phyloP scores from a whole-genome alignment of 2,888 invertebrate genomes.

The Caenorhabditis sp. region DNA sequence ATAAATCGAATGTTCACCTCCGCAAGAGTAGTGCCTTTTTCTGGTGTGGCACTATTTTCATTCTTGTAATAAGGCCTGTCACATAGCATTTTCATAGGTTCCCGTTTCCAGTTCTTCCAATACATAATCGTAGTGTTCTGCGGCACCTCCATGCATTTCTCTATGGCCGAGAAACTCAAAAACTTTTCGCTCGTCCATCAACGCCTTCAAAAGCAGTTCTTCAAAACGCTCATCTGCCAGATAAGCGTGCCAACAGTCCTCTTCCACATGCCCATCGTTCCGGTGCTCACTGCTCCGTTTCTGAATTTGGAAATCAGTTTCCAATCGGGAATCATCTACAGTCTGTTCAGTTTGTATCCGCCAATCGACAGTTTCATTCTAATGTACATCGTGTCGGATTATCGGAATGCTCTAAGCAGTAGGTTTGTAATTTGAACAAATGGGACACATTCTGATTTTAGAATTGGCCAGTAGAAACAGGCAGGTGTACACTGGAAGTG shows the following conservation, averaged over 20 bases:
- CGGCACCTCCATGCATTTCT: conserved; percentile 14
- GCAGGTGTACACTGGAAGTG: no score
- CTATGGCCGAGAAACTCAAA: conserved; percentile 10
- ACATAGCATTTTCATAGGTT: no score
- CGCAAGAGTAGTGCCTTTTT: conserved; percentile 12
- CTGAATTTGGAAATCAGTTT: conserved; percentile 10
- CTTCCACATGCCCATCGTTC: conserved; percentile 20
- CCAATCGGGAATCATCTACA: conserved; percentile 33
- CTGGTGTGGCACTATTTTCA: conserved; percentile 6
- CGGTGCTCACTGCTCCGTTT: conserved; percentile 28
- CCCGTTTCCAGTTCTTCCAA: no score
- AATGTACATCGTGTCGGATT: conserved; percentile 22
- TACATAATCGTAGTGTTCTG: conserved; percentile 15
- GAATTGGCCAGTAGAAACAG: no score
- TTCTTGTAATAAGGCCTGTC: conserved; percentile 3
- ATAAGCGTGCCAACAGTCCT: conserved; percentile 20
- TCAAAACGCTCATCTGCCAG: conserved; percentile 17
- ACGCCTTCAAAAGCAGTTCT: conserved; percentile 31
- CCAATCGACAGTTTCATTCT: conserved; percentile 19
- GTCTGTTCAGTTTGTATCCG: conserved; percentile 29
- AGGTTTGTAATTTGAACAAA: neutral
- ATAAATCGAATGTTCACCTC: neutral
- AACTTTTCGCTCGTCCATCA: conserved; percentile 8
- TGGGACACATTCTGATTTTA: neutral
- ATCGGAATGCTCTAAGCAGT: conserved; percentile 24